phyloP scores from a whole-genome alignment of 2,797 vertebrate species.

The Xerus rutilus region DNA sequence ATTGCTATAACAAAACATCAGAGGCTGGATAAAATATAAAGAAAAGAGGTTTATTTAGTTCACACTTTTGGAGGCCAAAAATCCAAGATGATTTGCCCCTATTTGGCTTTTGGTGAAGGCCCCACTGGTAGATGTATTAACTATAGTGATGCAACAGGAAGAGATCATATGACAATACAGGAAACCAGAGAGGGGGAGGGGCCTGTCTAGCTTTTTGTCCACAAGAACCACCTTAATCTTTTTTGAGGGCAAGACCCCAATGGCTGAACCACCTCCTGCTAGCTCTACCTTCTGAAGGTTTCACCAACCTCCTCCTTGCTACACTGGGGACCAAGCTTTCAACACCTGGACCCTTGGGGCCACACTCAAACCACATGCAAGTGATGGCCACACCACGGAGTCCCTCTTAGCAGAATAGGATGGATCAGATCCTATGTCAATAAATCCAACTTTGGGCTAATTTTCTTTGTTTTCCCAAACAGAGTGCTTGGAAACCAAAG shows the following conservation, averaged over 20 bases:
- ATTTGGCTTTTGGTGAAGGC: not conserved
- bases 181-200: not conserved
- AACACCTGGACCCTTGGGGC: not conserved
- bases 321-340: not conserved
- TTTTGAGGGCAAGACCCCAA: not conserved
- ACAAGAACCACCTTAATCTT: not conserved
- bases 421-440: not conserved
- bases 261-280: not conserved
- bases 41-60: not conserved
- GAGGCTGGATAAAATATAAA: not conserved
- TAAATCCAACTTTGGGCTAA: not conserved
- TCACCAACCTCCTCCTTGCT: not conserved
- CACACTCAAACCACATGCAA: not conserved
- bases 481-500: constrained; percentile 10
- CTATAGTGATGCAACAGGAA: not conserved
- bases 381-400: not conserved
- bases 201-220: not conserved
- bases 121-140: not conserved
- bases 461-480: not conserved
- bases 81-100: not conserved
- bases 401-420: not conserved
- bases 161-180: not conserved
- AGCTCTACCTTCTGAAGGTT: not conserved
- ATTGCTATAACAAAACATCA: not conserved
- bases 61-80: not conserved